Base-by-base conservation (phyloP, 1,140 invertebrate genomes). In the Grapholita molesta region DNA sequence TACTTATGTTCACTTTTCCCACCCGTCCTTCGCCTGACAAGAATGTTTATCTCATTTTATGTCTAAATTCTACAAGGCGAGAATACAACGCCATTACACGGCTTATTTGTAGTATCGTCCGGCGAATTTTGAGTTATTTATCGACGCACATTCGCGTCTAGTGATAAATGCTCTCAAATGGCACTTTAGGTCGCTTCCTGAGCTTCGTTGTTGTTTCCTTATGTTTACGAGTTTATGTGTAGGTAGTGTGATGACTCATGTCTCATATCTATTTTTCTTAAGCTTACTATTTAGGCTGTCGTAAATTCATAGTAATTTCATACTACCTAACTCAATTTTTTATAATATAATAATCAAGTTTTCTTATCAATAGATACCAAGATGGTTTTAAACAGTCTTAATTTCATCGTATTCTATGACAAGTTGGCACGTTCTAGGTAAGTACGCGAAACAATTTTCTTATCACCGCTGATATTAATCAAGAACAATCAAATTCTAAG, bases 121-220 rank as follows among this genome's bases (percentile, higher is more conserved):
- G 55, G 24, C n/a, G 55, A 61, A 32, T 61, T 61, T 32, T 61
- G 55, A 32, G 55, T 61, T 61, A 61, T 61, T 61, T 61, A 61
- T 61, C 28, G 55, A 15, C 12, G 42, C 12, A 4, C 42, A 52
- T 52, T 52, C 15, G 42, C 42, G n/a, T 15, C 3, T 1, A 15
- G 55, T 61, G 55, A 61, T 61, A 61, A 61, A 61, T 30, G 25
- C 55, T 25, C 25, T 61, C 55, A 61, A 18, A 28, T 25, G 55
- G 55, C 55, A 23, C 25, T 61, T 61, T 21, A 25, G 55, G 55
- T 30, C 55, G 28, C 55, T 61, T 32, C 55, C 28, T 61, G 28
- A 28, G 55, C 12, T 30, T n/a, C 32, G 55, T 30, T 61, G 55
- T 61, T 61, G 55, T 61, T 55, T 28, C 53, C 53, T n/a, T 55